These are phyloP conservation scores for Lepeophtheirus nordmannii DNA, from an alignment of 2,888 invertebrate genomes.

Conservation along the genomic window DNA sequence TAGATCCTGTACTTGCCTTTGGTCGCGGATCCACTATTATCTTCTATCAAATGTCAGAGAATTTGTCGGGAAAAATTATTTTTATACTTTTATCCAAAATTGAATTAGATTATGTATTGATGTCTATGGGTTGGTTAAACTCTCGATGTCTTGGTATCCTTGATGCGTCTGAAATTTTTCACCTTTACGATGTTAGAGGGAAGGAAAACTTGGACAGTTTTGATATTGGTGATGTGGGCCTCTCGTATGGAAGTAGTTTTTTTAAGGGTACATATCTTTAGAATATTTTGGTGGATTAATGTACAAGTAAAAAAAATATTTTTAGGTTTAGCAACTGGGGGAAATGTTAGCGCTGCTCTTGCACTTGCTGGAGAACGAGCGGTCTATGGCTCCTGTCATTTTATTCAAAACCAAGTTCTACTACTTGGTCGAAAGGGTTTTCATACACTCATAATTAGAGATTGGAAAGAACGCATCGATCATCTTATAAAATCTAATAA, in stretches of 20 bases:
- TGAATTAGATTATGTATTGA: conserved; percentile 52
- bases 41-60: conserved; percentile 45
- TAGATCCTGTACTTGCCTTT: conserved; percentile 74
- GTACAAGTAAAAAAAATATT: background rate
- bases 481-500: conserved; percentile 34
- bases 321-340: conserved; percentile 42
- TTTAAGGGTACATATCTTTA: conserved; percentile 4
- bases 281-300: background rate
- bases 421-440: conserved; percentile 50
- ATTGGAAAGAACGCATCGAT: conserved; percentile 40
- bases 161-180: conserved; percentile 67
- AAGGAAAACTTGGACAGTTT: conserved; percentile 69
- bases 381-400: conserved; percentile 55
- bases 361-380: conserved; percentile 49
- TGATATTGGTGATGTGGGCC: conserved; percentile 60
- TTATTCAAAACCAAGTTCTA: conserved; percentile 48
- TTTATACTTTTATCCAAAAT: conserved; percentile 53
- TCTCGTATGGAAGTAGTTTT: conserved; percentile 47
- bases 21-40: conserved; percentile 66
- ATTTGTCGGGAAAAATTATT: conserved; percentile 34
- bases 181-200: conserved; percentile 71
- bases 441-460: conserved; percentile 41
- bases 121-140: conserved; percentile 64
- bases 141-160: conserved; percentile 64
- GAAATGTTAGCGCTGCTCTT: conserved; percentile 69